Evolutionary conservation across 2,888 invertebrate species (phyloP).

Genomic region (Amiota mariae): DNA sequence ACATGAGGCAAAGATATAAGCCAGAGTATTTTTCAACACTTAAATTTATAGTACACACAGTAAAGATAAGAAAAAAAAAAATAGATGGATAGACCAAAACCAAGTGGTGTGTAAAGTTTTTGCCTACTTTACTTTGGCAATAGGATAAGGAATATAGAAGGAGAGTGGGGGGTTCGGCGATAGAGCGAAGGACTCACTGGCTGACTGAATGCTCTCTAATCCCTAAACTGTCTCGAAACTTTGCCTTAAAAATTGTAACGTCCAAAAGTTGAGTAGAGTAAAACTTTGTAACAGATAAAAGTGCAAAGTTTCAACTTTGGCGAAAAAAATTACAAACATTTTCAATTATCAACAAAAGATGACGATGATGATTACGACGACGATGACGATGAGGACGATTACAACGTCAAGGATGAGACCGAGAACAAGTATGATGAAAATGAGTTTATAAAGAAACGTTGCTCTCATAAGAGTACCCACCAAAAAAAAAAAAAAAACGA

Average conservation of each 20-base stretch:
- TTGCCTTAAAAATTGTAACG: slow-evolving; percentile 36
- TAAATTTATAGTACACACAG: slow-evolving; percentile 45
- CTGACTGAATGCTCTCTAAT: slow-evolving; percentile 45
- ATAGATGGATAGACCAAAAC: not conserved
- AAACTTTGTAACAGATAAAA: slow-evolving; percentile 62
- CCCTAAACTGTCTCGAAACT: slow-evolving; percentile 65
- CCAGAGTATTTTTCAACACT: slow-evolving; percentile 63
- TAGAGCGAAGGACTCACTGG: not conserved
- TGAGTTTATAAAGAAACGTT: slow-evolving; percentile 5
- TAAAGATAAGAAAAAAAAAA: not conserved
- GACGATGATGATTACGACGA: not conserved
- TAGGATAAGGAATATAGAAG: no score
- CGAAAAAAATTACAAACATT: slow-evolving; percentile 59
- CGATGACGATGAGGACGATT: slow-evolving; percentile 5
- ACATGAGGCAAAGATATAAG: slow-evolving; percentile 48
- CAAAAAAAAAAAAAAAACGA: no score
- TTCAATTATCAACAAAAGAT: slow-evolving; percentile 55
- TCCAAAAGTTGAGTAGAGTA: slow-evolving; percentile 35
- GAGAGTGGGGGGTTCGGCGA: no score
- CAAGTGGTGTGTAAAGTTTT: slow-evolving; percentile 41
- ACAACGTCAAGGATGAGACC: not conserved
- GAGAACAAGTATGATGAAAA: slow-evolving; percentile 26
- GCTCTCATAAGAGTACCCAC: slow-evolving; percentile 24
- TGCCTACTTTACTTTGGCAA: slow-evolving; percentile 52
- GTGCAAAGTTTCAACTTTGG: slow-evolving; percentile 55